These are phyloP conservation scores for Podarcis cretensis DNA, from an alignment of 2,113 vertebrate genomes.

Conservation along the genomic window DNA sequence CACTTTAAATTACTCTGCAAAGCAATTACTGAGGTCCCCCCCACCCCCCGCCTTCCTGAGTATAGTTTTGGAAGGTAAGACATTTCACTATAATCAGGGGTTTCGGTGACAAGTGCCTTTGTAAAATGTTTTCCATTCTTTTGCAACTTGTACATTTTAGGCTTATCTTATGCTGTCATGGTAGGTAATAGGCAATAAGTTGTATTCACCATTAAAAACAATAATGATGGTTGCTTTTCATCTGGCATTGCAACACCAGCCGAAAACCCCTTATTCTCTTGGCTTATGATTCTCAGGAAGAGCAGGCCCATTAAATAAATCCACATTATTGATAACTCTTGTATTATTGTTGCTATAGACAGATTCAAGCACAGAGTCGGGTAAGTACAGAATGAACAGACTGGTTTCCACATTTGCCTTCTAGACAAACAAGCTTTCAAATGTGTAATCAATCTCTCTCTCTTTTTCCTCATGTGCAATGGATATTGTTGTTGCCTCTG, in stretches of 20 bases:
- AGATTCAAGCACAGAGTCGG: not conserved
- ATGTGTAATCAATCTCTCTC: not conserved
- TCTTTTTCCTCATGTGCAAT: not conserved
- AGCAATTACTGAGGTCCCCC: constrained; percentile 58
- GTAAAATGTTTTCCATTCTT: constrained; percentile 39
- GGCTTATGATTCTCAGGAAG: not conserved
- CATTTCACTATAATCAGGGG: constrained; percentile 56
- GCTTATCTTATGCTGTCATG: constrained; percentile 48
- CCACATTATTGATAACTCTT: constrained; percentile 30
- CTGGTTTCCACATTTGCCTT: constrained; percentile 27
- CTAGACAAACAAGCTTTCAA: constrained; percentile 33
- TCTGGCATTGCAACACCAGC: constrained; percentile 20
- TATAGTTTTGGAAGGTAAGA: constrained; percentile 49
- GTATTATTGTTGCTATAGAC: constrained; percentile 3
- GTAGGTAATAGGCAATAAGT: constrained; percentile 26
- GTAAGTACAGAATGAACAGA: not conserved
- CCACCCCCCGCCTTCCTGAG: constrained; percentile 38
- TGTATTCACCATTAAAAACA: constrained; percentile 51
- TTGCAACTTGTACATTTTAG: constrained; percentile 41
- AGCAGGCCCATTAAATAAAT: constrained; percentile 41
- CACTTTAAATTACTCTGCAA: constrained; percentile 52
- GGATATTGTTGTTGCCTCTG: not conserved
- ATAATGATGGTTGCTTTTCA: constrained; percentile 43
- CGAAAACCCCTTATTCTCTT: constrained; percentile 11
- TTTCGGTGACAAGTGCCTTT: constrained; percentile 58